Base-by-base conservation (phyloP, 2,113 vertebrate species). In the Megaceryle maxima region DNA sequence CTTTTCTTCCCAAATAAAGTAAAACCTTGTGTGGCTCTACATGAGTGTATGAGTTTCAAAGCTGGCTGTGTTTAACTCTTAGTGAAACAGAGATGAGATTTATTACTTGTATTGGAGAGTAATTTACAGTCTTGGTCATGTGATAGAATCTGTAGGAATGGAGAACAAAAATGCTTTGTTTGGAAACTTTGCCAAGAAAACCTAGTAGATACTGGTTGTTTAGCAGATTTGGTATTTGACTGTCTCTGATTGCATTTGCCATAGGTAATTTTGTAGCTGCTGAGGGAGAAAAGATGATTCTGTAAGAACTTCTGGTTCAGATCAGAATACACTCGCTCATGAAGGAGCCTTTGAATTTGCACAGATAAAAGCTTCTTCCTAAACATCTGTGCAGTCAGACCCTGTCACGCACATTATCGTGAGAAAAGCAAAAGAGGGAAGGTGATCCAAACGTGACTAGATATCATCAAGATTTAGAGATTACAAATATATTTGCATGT, bases 321-420 rank as follows among this genome's bases (percentile, higher is more conserved):
- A 59, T 24, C 18, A 33, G 15, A 66, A 72, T 37, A 24, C 14
- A 18, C 35, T 69, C 6, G 0, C 6, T 87, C 10, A 2, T 76
- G 55, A 60, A 62, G 16, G 14, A 72, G 6, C 8, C n/a, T 29
- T 68, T 78, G 76, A 85, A 78, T 81, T 83, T 78, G 73, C 39
- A 31, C 26, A 53, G 39, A 28, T 21, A 53, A 90, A 90, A 94
- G 5, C 18, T 77, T 70, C 64, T 74, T 85, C 33, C 59, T 29
- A 44, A 75, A 90, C 0, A 1, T 87, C 64, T 72, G 24, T 78
- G 72, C 43, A 68, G 56, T 51, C 79, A 90, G 64, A 68, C 20
- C 11, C 16, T 29, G 20, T 12, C 41, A 53, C 0, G 0, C 7
- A 31, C 15, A 11, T 74, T 72, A 35, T 18, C 41, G 29, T 46